Conservation (phyloP, 1,140 invertebrate genomes). For the Drosophila repleta region DNA sequence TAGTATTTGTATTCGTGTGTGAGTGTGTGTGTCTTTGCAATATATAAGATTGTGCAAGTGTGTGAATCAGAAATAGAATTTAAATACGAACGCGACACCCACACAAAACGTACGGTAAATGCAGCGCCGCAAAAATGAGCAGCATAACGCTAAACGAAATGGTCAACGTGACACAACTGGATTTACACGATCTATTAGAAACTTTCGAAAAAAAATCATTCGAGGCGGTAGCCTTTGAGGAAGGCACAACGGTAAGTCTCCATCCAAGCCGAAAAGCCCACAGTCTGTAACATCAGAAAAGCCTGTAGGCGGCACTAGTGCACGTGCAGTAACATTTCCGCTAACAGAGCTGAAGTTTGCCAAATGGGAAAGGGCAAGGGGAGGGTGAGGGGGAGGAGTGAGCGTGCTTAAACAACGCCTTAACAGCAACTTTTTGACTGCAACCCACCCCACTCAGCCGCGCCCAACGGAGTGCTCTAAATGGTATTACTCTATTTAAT, state of each 20-base stretch:
- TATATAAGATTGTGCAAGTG: constrained; percentile 38
- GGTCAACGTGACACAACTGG: constrained; percentile 76
- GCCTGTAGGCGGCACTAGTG: constrained; percentile 49
- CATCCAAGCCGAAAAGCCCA: background rate
- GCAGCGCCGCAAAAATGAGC: constrained; percentile 77
- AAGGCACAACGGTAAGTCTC: constrained; percentile 79
- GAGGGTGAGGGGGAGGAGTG: background rate
- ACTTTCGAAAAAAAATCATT: constrained; percentile 82
- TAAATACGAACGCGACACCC: constrained; percentile 35
- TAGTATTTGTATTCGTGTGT: constrained; percentile 1
- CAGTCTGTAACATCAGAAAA: constrained; percentile 45
- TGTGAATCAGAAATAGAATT: constrained; percentile 42
- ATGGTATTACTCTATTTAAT: constrained; percentile 1
- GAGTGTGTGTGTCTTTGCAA: constrained; percentile 22
- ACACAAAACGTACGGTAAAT: constrained; percentile 72
- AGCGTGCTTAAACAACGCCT: background rate
- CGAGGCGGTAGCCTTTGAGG: constrained; percentile 77
- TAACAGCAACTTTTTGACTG: background rate
- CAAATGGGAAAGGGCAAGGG: background rate
- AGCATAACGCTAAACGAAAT: constrained; percentile 69
- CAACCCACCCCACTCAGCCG: background rate
- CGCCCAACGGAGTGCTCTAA: background rate
- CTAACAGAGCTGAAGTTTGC: constrained; percentile 17
- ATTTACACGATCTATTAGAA: constrained; percentile 81
- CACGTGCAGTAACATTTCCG: constrained; percentile 51